phyloP scores from a whole-genome alignment of 2,113 vertebrate species.

The Mormoops blainvillei region DNA sequence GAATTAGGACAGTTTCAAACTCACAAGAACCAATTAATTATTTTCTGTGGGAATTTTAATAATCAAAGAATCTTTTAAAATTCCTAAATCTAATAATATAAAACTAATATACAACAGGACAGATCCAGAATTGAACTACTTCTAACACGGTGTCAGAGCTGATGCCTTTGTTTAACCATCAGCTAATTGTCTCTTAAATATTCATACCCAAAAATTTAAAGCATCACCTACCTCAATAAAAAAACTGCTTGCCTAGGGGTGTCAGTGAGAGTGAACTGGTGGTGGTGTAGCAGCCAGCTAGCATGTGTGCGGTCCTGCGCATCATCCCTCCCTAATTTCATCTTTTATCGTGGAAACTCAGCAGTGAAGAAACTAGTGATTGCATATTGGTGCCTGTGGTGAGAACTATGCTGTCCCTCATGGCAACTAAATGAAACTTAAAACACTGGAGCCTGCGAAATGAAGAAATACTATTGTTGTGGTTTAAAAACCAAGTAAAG shows the following conservation, averaged over 20 bases:
- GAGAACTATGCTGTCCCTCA: neutral
- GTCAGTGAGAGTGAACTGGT: neutral
- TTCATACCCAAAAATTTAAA: neutral
- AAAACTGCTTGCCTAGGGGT: neutral
- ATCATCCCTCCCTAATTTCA: neutral
- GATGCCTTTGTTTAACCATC: neutral
- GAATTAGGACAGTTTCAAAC: neutral
- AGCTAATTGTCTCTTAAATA: neutral
- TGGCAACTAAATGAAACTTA: too few relatives aligned
- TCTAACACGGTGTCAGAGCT: neutral
- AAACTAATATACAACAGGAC: neutral
- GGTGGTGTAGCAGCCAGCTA: too few relatives aligned
- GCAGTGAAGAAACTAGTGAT: neutral
- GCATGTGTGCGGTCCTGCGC: neutral
- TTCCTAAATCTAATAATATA: neutral
- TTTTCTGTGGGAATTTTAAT: neutral
- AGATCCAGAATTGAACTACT: neutral
- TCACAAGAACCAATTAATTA: neutral
- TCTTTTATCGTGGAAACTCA: neutral
- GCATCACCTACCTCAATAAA: neutral
- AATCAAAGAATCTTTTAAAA: neutral
- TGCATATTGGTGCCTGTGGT: neutral
- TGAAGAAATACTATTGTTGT: neutral
- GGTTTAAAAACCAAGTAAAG: neutral
- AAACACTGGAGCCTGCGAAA: neutral